These are phyloP conservation scores for Lateolabrax maculatus DNA, from an alignment of 2,797 vertebrate species.

Conservation along the genomic window DNA sequence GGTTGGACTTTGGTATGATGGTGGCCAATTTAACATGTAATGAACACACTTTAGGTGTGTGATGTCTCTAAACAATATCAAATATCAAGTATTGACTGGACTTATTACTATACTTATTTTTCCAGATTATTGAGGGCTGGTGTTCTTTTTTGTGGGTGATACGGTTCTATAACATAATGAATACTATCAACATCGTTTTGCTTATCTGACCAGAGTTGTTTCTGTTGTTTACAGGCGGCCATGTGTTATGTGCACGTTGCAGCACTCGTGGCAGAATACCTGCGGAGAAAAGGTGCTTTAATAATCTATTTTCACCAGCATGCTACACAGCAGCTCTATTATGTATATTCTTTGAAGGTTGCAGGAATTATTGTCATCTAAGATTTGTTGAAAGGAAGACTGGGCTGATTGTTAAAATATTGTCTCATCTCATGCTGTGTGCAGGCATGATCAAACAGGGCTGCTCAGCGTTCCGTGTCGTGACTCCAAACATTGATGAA, in stretches of 20 bases:
- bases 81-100: background rate
- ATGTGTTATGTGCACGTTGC: conserved; percentile 99
- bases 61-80: background rate
- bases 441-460: conserved; percentile 97
- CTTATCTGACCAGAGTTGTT: conserved; percentile 37
- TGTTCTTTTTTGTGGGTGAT: background rate
- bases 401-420: background rate
- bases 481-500: conserved; percentile 97
- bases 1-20: background rate
- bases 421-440: background rate
- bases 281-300: conserved; percentile 92
- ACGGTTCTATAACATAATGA: background rate
- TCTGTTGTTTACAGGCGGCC: conserved; percentile 87
- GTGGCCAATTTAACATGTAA: background rate
- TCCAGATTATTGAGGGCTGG: conserved; percentile 1
- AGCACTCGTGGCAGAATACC: conserved; percentile 96
- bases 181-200: background rate
- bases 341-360: background rate
- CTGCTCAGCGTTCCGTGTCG: conserved; percentile 93
- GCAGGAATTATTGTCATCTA: background rate
- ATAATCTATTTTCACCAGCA: background rate
- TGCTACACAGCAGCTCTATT: background rate
- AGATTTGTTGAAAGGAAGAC: background rate
- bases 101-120: background rate
- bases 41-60: background rate